phyloP scores from a whole-genome alignment of 2,888 invertebrate species.

The Coecobrya sp. region DNA sequence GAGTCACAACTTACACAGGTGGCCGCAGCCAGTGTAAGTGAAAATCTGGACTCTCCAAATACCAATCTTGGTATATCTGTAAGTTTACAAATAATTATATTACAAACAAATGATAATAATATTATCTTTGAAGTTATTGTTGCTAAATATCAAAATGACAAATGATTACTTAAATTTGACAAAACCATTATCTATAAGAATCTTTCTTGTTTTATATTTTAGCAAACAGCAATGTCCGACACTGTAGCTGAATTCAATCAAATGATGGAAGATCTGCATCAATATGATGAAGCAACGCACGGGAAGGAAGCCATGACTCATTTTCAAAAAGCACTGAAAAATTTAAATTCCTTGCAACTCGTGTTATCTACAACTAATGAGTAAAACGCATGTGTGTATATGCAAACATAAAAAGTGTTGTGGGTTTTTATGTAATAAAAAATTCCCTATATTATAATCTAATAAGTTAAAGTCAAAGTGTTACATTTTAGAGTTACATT shows the following conservation, averaged over 20 bases:
- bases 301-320: slow-evolving; percentile 6
- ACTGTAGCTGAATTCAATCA: not conserved
- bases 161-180: no score
- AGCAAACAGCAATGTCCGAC: not conserved
- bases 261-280: slow-evolving; percentile 45
- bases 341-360: slow-evolving; percentile 26
- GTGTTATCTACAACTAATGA: not conserved
- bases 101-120: no score
- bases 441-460: no score
- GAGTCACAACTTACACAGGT: slow-evolving; percentile 13
- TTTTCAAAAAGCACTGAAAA: slow-evolving; percentile 29
- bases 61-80: not conserved
- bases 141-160: no score
- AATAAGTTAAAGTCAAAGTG: no score
- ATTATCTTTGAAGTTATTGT: no score
- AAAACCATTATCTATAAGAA: no score
- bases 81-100: slow-evolving; percentile 35
- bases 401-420: no score
- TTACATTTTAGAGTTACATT: no score
- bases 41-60: not conserved
- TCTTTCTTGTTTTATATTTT: not conserved
- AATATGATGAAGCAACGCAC: slow-evolving; percentile 16
- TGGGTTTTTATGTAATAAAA: no score
- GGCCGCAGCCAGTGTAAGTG: not conserved
- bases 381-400: not conserved